Evolutionary conservation across 2,113 vertebrate genomes (phyloP).

Genomic region (Nyctibius bracteatus): DNA sequence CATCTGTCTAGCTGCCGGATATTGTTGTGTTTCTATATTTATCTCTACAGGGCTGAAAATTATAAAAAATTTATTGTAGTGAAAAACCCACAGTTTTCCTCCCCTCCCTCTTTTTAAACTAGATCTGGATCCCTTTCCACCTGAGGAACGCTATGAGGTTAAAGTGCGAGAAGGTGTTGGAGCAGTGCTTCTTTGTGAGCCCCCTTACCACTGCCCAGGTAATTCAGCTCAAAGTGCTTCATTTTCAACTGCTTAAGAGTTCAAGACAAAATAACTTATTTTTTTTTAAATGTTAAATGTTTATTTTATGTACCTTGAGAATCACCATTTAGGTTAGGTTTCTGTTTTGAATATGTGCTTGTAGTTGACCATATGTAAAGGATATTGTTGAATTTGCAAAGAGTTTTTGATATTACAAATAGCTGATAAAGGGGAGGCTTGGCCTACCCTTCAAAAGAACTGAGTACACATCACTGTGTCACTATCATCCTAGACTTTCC

Average conservation of each 20-base stretch:
- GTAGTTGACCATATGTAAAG: neutral
- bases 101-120: neutral
- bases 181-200: constrained; percentile 89
- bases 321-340: neutral
- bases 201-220: constrained; percentile 94
- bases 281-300: too few relatives aligned
- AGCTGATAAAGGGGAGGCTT: neutral
- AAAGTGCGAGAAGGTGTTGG: constrained; percentile 89
- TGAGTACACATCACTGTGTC: neutral
- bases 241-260: neutral
- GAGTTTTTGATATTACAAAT: neutral
- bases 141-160: constrained; percentile 89
- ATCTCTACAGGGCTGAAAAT: neutral
- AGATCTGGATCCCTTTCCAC: constrained; percentile 94
- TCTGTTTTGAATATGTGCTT: neutral
- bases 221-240: neutral
- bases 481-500: neutral
- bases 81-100: neutral
- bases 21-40: neutral
- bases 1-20: neutral
- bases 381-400: neutral
- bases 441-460: neutral
- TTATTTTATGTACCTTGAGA: neutral
- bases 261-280: neutral
- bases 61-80: neutral